Evolutionary conservation across 2,797 vertebrate genomes (phyloP).

Genomic region (Sebastes vulpes): DNA sequence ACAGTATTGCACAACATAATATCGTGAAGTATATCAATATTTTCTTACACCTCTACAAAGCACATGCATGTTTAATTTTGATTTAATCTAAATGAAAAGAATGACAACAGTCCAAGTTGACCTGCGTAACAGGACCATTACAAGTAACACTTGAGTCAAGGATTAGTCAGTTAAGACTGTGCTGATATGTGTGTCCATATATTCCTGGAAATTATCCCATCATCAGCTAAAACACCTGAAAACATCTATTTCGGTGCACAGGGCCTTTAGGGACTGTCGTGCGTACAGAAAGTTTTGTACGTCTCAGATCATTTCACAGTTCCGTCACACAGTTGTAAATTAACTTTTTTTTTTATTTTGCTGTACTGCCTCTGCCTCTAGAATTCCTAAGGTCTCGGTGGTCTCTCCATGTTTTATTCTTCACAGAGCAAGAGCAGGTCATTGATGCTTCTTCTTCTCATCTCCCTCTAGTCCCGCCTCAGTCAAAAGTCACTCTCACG

Average conservation of each 20-base stretch:
- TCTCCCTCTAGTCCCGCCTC: slow-evolving; percentile 49
- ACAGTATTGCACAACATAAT: too few species aligned
- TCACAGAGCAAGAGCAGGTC: slow-evolving; percentile 40
- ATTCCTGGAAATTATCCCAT: not conserved
- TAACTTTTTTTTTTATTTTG: not conserved
- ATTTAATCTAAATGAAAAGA: not conserved
- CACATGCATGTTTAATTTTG: not conserved
- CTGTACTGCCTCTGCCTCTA: not conserved
- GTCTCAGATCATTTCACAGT: not conserved
- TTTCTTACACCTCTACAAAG: too few species aligned
- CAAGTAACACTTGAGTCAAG: not conserved
- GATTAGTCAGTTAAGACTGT: not conserved
- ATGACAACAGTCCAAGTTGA: not conserved
- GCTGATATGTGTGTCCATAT: not conserved
- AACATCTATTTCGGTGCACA: not conserved
- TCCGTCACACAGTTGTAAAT: not conserved
- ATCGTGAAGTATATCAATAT: too few species aligned
- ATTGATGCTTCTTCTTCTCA: slow-evolving; percentile 38
- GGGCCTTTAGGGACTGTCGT: not conserved
- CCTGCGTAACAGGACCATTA: not conserved
- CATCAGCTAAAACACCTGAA: not conserved
- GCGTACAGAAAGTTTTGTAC: not conserved
- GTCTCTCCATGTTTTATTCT: slow-evolving; percentile 19
- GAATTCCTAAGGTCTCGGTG: not conserved
- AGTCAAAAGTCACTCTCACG: slow-evolving; percentile 58